Evolutionary conservation across 2,113 vertebrate species (phyloP).

Genomic region (Malurus cyaneus): DNA sequence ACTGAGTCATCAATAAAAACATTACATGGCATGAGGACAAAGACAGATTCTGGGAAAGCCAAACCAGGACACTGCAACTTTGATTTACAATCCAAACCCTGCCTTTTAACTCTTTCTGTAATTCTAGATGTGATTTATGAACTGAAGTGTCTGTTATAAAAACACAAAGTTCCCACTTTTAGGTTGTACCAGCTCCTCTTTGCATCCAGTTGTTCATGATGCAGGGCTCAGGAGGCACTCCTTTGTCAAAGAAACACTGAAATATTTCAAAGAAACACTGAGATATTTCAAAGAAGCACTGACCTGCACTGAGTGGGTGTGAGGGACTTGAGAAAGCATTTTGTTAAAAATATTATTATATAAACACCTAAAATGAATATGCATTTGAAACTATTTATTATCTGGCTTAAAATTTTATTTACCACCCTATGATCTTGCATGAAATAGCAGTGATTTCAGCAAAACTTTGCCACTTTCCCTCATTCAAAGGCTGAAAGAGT

Average conservation of each 20-base stretch:
- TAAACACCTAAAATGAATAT: not conserved
- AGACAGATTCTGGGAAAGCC: not conserved
- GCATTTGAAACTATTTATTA: not conserved
- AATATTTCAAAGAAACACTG: not conserved
- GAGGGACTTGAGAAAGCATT: not conserved
- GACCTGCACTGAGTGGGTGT: not conserved
- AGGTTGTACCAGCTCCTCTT: not conserved
- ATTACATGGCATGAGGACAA: not conserved
- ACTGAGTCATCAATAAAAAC: slow-evolving; percentile 38
- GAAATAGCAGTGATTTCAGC: not conserved
- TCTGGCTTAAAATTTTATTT: not conserved
- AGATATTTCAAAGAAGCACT: not conserved
- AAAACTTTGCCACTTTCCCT: not conserved
- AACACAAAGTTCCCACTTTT: not conserved
- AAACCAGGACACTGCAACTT: slow-evolving; percentile 12
- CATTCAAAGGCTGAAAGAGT: not conserved
- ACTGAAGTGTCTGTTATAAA: not conserved
- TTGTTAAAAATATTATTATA: not conserved
- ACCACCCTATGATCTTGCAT: not conserved
- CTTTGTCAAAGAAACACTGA: not conserved
- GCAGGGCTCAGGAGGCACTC: rapidly evolving
- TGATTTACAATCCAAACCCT: not conserved
- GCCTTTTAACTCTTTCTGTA: not conserved
- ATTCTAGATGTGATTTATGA: not conserved
- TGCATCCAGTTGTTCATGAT: not conserved